Evolutionary conservation across 2,888 invertebrate genomes (phyloP), one percentile per base, ranked within the genome.

Genomic region (Agrilus biguttatus): DNA sequence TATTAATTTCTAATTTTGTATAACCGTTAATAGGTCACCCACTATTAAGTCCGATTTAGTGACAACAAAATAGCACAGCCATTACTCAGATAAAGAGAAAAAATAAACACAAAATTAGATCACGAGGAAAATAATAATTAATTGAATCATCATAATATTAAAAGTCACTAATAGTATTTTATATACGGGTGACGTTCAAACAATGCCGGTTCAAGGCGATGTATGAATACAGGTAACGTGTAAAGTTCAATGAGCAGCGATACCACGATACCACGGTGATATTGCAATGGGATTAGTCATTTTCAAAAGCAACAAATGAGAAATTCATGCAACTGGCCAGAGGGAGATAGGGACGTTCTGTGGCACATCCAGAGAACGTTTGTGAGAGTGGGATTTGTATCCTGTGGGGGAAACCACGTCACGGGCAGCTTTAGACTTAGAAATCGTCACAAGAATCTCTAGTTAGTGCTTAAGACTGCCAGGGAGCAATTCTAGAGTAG

Each of bases 391-490:
- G 52, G 53, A 51, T 42, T 40, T 41, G 45, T 34, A 44, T 46
- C 45, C 42, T 40, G 48, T 48, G 49, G 58, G 62, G 59, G 63
- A 60, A 51, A 51, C 5, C 49, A 47, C 55, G 58, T 59, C 56
- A 56, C 57, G 61, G 54, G 59, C 55, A 59, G 58, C 57, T 61
- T 65, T 65, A 63, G 63, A 63, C 60, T 60, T 57, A 53, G 60
- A 60, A 59, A 60, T 55, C 57, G 57, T 57, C 54, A 60, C 57
- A 57, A 53, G 53, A 55, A 56, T 53, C 59, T 62, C 59, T 63
- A 66, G 64, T 66, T 61, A 65, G 63, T 64, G 65, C 65, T 65
- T 64, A 63, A 63, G 54, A 61, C 64, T 63, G 64, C 63, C 58
- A 62, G 63, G 56, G 62, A 62, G 64, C 61, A 61, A 66, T 58